Evolutionary conservation across 2,888 invertebrate species (phyloP), one percentile per base, ranked within the genome.

Genomic region (Drosophila neotestacea): DNA sequence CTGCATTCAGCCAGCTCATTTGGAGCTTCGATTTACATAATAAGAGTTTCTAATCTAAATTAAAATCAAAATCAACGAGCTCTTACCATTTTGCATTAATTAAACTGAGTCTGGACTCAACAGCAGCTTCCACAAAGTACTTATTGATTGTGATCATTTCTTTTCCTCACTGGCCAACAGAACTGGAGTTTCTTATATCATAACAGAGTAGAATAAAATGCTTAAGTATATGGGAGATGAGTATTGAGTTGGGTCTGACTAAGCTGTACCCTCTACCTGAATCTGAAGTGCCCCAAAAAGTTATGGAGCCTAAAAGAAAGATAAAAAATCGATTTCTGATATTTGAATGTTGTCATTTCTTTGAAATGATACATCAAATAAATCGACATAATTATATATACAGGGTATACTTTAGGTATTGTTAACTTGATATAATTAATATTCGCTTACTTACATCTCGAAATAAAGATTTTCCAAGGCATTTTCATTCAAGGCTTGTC

Each of bases 61-160:
- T 80, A 83, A 89, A 58, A 58, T 47, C 58, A 80, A 89, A 86
- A 88, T 86, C 85, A 88, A 85, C 75, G 74, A 70, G 63, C 63
- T 48, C 34, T 65, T 46, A 42, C 55, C 88, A 89, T 89, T 89
- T 89, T 88, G 89, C 85, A 83, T 86, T 89, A 86, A 86, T 89
- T 86, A 85, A 82, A 75, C 71, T 55, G 32, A 34, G 27, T 38
- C 63, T 58, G 46, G 58, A 47, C 46, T 44, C 30, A 16, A 50
- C 39, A 48, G 48, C 59, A 61, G 61, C 51, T 51, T 44, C 42
- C 42, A 51, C 51, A 42, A 60, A 60, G 42, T 61, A 34, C 51
- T 51, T 51, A 84, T 85, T 76, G 84, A 85, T 88, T 88, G 62
- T 30, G 72, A 88, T 88, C 89, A 70, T 73, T 85, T 77, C 78